Evolutionary conservation across 2,113 vertebrate genomes (phyloP).

Genomic region (Crotalus viridis): DNA sequence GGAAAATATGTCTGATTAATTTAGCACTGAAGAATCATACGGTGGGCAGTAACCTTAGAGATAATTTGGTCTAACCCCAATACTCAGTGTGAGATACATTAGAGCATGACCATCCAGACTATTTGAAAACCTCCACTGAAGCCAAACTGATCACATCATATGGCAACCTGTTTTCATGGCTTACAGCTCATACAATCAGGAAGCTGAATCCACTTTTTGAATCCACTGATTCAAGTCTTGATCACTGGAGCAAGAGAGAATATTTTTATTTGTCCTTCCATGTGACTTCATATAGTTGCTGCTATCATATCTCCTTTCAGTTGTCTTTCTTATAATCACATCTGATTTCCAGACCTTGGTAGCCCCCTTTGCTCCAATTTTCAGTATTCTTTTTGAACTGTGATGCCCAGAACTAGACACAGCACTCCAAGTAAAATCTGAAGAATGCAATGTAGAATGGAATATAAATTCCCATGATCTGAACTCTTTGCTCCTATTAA

Average conservation of each 20-base stretch:
- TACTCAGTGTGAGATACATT: background rate
- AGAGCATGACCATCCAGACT: background rate
- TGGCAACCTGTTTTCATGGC: background rate
- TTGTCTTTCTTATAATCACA: background rate
- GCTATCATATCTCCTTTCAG: background rate
- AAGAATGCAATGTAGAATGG: background rate
- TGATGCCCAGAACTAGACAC: background rate
- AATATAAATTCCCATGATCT: background rate
- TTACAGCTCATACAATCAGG: background rate
- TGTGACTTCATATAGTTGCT: background rate
- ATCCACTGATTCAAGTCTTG: background rate
- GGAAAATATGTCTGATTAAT: conserved; percentile 1
- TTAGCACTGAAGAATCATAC: background rate
- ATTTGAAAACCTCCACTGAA: background rate
- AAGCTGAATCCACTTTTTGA: background rate
- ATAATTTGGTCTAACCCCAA: background rate
- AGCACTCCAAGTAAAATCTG: background rate
- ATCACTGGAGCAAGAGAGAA: background rate
- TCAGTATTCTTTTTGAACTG: background rate
- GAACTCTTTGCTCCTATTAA: background rate
- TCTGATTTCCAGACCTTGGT: background rate
- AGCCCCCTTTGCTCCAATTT: background rate
- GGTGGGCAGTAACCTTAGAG: background rate
- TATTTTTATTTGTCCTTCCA: background rate
- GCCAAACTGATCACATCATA: background rate